These are phyloP conservation scores for Pithys albifrons DNA, from an alignment of 2,113 vertebrate genomes.

Conservation along the genomic window DNA sequence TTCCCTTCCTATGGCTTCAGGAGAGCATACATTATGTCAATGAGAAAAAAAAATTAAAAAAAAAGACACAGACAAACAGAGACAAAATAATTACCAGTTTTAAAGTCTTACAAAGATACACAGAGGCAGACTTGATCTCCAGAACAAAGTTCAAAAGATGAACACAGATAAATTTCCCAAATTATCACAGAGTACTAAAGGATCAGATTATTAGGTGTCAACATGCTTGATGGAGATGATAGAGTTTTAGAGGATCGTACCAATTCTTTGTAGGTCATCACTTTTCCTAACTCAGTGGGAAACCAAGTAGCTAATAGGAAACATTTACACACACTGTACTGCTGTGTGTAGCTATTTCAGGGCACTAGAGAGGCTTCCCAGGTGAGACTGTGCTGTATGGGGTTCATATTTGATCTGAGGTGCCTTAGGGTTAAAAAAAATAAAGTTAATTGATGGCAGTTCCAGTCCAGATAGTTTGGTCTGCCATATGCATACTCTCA, in stretches of 20 bases:
- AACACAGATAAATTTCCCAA: not conserved
- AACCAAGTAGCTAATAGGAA: not conserved
- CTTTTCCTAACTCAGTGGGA: not conserved
- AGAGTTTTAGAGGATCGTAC: not conserved
- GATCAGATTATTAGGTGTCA: not conserved
- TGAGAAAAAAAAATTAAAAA: not conserved
- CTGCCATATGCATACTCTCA: rapidly evolving
- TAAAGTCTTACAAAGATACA: not conserved
- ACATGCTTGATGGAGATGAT: not conserved
- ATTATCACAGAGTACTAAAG: not conserved
- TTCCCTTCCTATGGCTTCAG: not conserved
- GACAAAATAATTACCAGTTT: not conserved
- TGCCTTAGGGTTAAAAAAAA: not conserved
- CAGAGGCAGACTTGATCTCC: not conserved
- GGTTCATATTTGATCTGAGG: too few species aligned
- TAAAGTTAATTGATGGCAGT: not conserved
- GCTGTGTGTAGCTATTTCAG: not conserved
- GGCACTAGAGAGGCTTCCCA: not conserved
- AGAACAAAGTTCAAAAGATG: not conserved
- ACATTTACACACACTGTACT: not conserved
- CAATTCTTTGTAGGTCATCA: not conserved
- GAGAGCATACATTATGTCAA: not conserved
- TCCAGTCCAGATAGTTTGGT: not conserved
- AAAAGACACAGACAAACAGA: not conserved
- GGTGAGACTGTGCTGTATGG: not conserved